phyloP scores from a whole-genome alignment of 1,140 invertebrate genomes.

The Hestina assimilis region DNA sequence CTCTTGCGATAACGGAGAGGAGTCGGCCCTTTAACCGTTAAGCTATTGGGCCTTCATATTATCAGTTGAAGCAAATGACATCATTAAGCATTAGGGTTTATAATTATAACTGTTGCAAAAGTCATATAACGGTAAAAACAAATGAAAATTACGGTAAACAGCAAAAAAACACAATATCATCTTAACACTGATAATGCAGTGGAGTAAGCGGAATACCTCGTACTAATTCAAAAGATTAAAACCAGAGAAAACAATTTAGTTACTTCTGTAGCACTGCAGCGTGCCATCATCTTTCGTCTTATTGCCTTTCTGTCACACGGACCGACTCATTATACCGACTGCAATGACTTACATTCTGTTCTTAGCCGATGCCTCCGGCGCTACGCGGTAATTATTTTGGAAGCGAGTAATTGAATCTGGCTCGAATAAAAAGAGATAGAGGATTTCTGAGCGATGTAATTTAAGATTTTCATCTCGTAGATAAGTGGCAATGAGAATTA shows the following conservation, averaged over 20 bases:
- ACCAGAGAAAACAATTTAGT: slow-evolving; percentile 33
- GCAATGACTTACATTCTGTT: slow-evolving; percentile 40
- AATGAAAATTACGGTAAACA: slow-evolving; percentile 22
- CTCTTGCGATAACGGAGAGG: too few relatives aligned
- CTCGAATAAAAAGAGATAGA: slow-evolving; percentile 65
- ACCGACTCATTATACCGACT: slow-evolving; percentile 39
- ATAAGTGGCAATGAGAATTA: slow-evolving; percentile 67
- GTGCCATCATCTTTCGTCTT: slow-evolving; percentile 25
- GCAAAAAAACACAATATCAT: slow-evolving; percentile 22
- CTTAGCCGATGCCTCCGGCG: slow-evolving; percentile 45
- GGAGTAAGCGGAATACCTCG: slow-evolving; percentile 19
- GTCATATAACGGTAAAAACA: slow-evolving; percentile 14
- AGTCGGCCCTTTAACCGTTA: too few relatives aligned
- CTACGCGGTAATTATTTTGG: slow-evolving; percentile 49
- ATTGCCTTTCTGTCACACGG: slow-evolving; percentile 26
- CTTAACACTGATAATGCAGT: slow-evolving; percentile 20
- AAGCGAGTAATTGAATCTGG: slow-evolving; percentile 67
- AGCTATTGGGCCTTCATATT: neutral
- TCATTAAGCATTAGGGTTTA: neutral
- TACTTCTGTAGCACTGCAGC: slow-evolving; percentile 28
- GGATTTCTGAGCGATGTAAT: slow-evolving; percentile 61
- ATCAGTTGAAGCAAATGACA: too few relatives aligned
- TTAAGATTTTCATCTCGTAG: slow-evolving; percentile 70
- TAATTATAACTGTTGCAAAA: neutral
- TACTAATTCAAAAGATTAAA: slow-evolving; percentile 30